A percentile compares a stretch with the other conserved stretches of the same genome.
These are phyloP conservation scores for Leucophenga maculata DNA, from an alignment of 2,888 invertebrate species.

Conservation along the genomic window DNA sequence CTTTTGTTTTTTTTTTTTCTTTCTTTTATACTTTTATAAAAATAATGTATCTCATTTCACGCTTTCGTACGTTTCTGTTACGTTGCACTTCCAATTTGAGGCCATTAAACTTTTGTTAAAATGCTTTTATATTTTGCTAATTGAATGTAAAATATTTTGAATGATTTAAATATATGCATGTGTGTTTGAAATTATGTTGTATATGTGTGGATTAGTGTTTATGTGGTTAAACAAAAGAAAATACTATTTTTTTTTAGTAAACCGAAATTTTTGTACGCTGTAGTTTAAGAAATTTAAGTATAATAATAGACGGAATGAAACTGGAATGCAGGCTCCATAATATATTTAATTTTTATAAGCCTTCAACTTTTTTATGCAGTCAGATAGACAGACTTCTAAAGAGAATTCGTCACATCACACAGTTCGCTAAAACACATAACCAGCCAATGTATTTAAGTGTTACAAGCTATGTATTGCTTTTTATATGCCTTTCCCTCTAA, in stretches of 20 bases:
- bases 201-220: not conserved
- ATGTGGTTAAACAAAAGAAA: too few species aligned
- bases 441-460: too few species aligned
- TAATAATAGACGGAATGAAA: too few species aligned
- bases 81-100: slow-evolving; percentile 17
- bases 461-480: too few species aligned
- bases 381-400: not conserved
- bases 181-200: not conserved
- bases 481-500: too few species aligned
- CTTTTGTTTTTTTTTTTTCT: not conserved
- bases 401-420: too few species aligned
- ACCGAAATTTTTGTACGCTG: too few species aligned
- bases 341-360: too few species aligned
- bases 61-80: slow-evolving; percentile 14
- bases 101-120: slow-evolving; percentile 22
- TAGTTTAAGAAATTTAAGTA: too few species aligned
- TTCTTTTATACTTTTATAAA: not conserved
- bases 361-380: not conserved
- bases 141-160: slow-evolving; percentile 7
- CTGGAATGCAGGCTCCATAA: too few species aligned
- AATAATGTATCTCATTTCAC: not conserved
- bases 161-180: not conserved
- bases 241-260: too few species aligned
- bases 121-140: slow-evolving; percentile 10
- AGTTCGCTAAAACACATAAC: too few species aligned